Evolutionary conservation across 37 sponge, comb jelly and placozoan genomes (phyloP), one percentile per base, ranked within the genome.

Genomic region (Bolinopsis microptera): DNA sequence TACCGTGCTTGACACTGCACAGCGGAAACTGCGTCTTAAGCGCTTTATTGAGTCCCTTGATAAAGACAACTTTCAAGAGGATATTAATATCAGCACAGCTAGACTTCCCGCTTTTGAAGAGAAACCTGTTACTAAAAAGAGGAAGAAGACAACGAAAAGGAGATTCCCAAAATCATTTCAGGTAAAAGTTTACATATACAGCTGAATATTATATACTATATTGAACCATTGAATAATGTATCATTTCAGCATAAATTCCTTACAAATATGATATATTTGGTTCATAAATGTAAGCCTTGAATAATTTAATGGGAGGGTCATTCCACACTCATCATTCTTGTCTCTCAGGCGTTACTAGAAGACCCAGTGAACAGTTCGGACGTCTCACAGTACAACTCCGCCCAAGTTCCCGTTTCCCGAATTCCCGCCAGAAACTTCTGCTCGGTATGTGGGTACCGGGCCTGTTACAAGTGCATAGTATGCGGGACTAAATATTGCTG

Each of bases 31-130:
- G 2, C 41, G 90, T 0, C 61, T 86, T 9, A 86, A 86, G 36
- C 41, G 90, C 23, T 86, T 86, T 34, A 86, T 86, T 41, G 90
- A 86, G 35, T 86, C 90, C 31, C 90, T 86, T 24, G 90, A 86
- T 48, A 86, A 86, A 48, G 90, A 86, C 48, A 86, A 86, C 61
- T 86, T 86, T 41, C 90, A 86, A n/a, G 90, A 86, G 31, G 90
- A 86, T 23, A 13, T 41, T 27, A 86, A 86, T 27, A 86, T 86
- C 90, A 86, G 61, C 61, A 26, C 90, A n/a, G 90, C 90, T 0
- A 86, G 39, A 41, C 61, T 86, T 41, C 90, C 90, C 26, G 41
- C 90, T 41, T 86, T 86, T 27, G 90, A 86, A 9, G 90, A 86
- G 90, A 86, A 26, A 86, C 90, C 90, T 23, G 61, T 48, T 24